Percentiles rank a stretch among this genome's conserved stretches.
Conservation (phyloP, 2,888 invertebrate species). For the Orgyia antiqua region DNA sequence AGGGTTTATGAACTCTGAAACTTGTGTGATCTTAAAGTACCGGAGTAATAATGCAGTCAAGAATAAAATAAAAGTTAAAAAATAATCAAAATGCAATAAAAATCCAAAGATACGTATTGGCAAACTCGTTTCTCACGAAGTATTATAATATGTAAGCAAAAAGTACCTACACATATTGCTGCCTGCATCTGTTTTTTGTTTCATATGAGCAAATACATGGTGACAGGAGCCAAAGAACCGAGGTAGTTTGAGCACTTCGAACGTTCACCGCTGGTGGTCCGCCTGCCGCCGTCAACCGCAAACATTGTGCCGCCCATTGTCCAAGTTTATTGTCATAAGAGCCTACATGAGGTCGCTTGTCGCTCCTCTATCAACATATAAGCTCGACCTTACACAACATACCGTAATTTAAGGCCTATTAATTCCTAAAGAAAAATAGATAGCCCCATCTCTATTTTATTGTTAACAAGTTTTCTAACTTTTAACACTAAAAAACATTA, state of each 20-base stretch:
- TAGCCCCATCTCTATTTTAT: conserved; percentile 13
- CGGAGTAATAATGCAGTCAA: no score
- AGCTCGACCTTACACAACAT: conserved; percentile 11
- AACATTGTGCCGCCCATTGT: conserved; percentile 54
- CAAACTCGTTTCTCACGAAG: background rate
- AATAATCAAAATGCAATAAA: conserved; percentile 10
- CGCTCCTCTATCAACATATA: conserved; percentile 21
- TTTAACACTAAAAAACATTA: no score
- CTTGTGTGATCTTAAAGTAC: no score
- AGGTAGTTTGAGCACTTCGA: conserved; percentile 7
- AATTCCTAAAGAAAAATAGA: conserved; percentile 15
- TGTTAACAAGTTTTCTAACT: background rate
- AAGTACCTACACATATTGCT: background rate
- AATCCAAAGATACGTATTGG: conserved; percentile 3
- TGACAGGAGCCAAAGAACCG: conserved; percentile 23
- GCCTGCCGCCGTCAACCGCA: conserved; percentile 47
- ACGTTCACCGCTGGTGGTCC: conserved; percentile 56
- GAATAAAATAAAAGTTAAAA: no score
- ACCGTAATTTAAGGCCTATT: conserved; percentile 16
- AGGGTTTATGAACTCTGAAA: no score
- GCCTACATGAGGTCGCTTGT: conserved; percentile 31
- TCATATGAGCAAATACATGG: conserved; percentile 15
- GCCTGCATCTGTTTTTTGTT: conserved; percentile 8
- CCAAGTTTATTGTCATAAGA: conserved; percentile 58
- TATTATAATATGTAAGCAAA: conserved; percentile 1